Conservation (phyloP, 2,888 invertebrate species). For the Drosophila acutilabella region DNA sequence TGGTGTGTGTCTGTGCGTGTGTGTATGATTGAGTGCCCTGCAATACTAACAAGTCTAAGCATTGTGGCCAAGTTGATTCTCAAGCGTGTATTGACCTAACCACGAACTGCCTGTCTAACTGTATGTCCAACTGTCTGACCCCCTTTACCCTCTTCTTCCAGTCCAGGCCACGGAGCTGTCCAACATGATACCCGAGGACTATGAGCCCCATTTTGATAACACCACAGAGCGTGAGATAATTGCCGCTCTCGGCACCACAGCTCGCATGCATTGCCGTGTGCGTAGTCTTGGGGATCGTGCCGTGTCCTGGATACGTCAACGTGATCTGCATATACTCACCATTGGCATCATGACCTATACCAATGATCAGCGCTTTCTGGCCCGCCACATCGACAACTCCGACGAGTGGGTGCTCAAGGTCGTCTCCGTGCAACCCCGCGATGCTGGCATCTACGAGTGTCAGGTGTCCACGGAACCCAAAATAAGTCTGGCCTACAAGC, state of each 20-base stretch:
- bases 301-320: slow-evolving; percentile 93
- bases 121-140: slow-evolving; percentile 4
- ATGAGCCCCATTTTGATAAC: slow-evolving; percentile 93
- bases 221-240: slow-evolving; percentile 92
- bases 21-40: slow-evolving; percentile 44
- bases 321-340: slow-evolving; percentile 92
- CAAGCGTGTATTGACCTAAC: slow-evolving; percentile 46
- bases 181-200: slow-evolving; percentile 78
- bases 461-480: slow-evolving; percentile 92
- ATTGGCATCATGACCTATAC: slow-evolving; percentile 91
- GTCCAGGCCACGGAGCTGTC: slow-evolving; percentile 74
- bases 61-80: slow-evolving; percentile 26
- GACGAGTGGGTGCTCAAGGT: slow-evolving; percentile 91
- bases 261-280: slow-evolving; percentile 93
- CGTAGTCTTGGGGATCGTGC: slow-evolving; percentile 93
- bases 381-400: slow-evolving; percentile 89
- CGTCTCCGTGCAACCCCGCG: slow-evolving; percentile 89
- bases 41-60: slow-evolving; percentile 23
- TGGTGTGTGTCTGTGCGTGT: slow-evolving; percentile 3
- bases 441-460: slow-evolving; percentile 90
- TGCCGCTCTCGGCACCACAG: slow-evolving; percentile 93
- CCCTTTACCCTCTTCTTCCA: slow-evolving; percentile 1
- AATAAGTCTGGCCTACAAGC: slow-evolving; percentile 90
- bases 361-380: slow-evolving; percentile 90
- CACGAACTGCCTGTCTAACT: slow-evolving; percentile 11